These are phyloP conservation scores for Remorina albescens DNA, from an alignment of 2,797 vertebrate genomes.

Conservation along the genomic window DNA sequence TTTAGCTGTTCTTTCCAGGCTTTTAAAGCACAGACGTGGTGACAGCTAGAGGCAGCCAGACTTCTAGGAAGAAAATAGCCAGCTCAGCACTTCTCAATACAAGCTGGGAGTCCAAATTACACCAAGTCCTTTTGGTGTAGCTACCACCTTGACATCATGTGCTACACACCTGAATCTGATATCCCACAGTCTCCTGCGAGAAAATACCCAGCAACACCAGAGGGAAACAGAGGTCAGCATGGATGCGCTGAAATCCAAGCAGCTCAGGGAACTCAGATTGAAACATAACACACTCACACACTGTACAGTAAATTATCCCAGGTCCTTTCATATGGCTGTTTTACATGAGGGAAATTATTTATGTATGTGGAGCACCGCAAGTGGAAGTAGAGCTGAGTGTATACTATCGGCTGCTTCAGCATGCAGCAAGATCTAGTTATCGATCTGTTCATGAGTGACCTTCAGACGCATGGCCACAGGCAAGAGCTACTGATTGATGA, in stretches of 20 bases:
- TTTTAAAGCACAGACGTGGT: conserved; percentile 2
- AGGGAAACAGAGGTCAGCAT: conserved; percentile 52
- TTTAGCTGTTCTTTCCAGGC: conserved; percentile 25
- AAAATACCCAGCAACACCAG: conserved; percentile 40
- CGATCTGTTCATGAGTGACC: conserved; percentile 74
- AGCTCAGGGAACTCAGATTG: conserved; percentile 30
- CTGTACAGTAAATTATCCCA: conserved; percentile 18
- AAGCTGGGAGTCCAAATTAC: conserved; percentile 60
- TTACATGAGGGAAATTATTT: conserved; percentile 7
- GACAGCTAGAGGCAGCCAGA: conserved; percentile 33
- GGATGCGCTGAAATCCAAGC: conserved; percentile 51
- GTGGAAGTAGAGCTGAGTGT: conserved; percentile 38
- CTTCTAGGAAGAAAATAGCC: conserved; percentile 39
- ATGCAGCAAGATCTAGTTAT: conserved; percentile 60
- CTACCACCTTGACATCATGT: conserved; percentile 76
- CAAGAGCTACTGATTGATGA: conserved; percentile 46
- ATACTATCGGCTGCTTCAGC: conserved; percentile 43
- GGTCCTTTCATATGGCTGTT: conserved; percentile 9
- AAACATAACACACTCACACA: conserved; percentile 47
- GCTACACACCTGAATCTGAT: conserved; percentile 69
- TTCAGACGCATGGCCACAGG: conserved; percentile 70
- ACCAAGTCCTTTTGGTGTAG: conserved; percentile 57
- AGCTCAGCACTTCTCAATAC: conserved; percentile 60
- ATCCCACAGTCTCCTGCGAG: conserved; percentile 32
- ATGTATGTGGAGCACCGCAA: conserved; percentile 31